Percentiles rank a stretch among this genome's conserved stretches.
phyloP scores from a whole-genome alignment of 2,113 vertebrate species.

The Puma concolor region DNA sequence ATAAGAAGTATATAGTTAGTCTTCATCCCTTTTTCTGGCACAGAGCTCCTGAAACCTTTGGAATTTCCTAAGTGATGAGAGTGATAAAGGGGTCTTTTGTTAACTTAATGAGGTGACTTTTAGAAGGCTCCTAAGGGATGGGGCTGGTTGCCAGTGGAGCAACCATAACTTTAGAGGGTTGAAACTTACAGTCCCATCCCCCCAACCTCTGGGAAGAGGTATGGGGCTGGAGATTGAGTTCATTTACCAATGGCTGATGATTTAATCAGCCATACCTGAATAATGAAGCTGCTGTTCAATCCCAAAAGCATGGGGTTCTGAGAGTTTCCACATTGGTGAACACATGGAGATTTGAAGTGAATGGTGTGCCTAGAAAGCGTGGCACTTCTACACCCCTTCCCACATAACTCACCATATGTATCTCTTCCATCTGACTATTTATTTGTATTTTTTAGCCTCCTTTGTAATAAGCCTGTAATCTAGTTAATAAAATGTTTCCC shows the following conservation, averaged over 20 bases:
- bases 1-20: not conserved
- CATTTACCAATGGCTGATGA: not conserved
- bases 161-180: not conserved
- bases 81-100: not conserved
- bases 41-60: not conserved
- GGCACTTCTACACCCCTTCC: not conserved
- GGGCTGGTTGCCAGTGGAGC: not conserved
- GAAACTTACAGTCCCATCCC: not conserved
- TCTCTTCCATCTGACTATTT: not conserved
- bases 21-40: not conserved
- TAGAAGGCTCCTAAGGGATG: not conserved
- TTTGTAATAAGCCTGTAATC: not conserved
- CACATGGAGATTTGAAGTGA: not conserved
- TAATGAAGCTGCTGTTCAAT: not conserved
- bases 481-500: not conserved
- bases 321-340: not conserved
- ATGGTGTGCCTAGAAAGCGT: not conserved
- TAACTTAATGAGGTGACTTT: not conserved
- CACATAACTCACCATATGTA: not conserved
- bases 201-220: not conserved
- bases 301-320: not conserved
- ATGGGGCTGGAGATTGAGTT: not conserved
- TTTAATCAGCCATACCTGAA: not conserved
- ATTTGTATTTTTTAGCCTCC: not conserved
- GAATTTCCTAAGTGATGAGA: not conserved